These are phyloP conservation scores for Peucedramus taeniatus DNA, from an alignment of 2,113 vertebrate species.

Conservation along the genomic window DNA sequence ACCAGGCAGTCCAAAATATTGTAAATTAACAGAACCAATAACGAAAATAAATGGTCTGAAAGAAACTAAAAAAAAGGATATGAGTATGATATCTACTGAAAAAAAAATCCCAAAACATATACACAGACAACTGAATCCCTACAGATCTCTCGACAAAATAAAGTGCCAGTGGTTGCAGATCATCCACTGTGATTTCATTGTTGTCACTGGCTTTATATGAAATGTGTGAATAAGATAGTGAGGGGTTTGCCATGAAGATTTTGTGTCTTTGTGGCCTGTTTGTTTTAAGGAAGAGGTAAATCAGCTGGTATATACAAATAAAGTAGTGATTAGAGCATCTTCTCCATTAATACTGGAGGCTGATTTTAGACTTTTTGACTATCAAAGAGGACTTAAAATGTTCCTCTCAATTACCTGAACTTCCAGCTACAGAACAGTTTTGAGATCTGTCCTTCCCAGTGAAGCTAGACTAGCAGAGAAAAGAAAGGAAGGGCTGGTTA, in stretches of 20 bases:
- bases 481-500: neutral
- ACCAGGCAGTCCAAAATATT: neutral
- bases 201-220: neutral
- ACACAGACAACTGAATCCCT: neutral
- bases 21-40: neutral
- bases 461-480: neutral
- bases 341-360: neutral
- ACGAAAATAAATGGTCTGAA: neutral
- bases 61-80: neutral
- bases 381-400: neutral
- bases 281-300: neutral
- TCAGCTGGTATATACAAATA: neutral
- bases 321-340: neutral
- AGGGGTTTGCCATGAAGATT: neutral
- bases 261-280: neutral
- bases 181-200: neutral
- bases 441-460: neutral
- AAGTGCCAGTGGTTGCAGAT: neutral
- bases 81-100: neutral
- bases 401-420: neutral
- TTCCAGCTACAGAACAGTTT: neutral
- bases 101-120: neutral
- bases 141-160: neutral
- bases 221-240: neutral
- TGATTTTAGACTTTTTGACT: neutral